Base-by-base conservation (phyloP, 1,140 invertebrate genomes). In the Caenorhabditis remanei region DNA sequence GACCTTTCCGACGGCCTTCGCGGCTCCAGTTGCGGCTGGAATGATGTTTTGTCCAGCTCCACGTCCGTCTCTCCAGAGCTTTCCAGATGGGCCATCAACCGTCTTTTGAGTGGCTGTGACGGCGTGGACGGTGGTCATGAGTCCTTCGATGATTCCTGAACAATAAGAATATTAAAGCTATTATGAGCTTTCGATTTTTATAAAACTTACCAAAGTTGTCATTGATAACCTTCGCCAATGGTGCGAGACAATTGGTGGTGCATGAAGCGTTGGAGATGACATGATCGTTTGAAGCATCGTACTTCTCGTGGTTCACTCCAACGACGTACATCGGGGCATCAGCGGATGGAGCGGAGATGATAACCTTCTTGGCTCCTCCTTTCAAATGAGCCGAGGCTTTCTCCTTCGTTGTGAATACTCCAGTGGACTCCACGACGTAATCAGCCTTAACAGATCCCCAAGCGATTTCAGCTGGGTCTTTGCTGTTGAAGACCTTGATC, bases 121-220 rank as follows among this genome's bases (percentile, higher is more conserved):
- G 19, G 98, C 97, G 93, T 99, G 98, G 3, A 99, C 96, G 75
- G 98, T 99, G 58, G 98, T 99, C 98, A 99, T 99, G 40, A 99
- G 94, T 92, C 97, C 97, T 93, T 99, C 96, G 87, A 96, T 94
- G 92, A 99, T 98, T 91, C 96, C 61, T 65, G 24, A 8, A n/a
- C n/a, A n/a, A n/a, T n/a, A n/a, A n/a, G n/a, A n/a, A n/a, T n/a
- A n/a, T n/a, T n/a, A n/a, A n/a, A n/a, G n/a, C n/a, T n/a, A n/a
- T n/a, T n/a, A n/a, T n/a, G n/a, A n/a, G n/a, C n/a, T 6, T 58
- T 19, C 6, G 19, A 0, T 9, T 58, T 19, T 19, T 58, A 1
- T 19, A 19, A 94, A 99, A 95, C 61, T 65, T 40, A 65, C 61
- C 96, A 92, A 98, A 99, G 91, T 98, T 96, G 91, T 98, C 97